Conservation (phyloP, 2,888 invertebrate species). For the Epinotia bilunana region DNA sequence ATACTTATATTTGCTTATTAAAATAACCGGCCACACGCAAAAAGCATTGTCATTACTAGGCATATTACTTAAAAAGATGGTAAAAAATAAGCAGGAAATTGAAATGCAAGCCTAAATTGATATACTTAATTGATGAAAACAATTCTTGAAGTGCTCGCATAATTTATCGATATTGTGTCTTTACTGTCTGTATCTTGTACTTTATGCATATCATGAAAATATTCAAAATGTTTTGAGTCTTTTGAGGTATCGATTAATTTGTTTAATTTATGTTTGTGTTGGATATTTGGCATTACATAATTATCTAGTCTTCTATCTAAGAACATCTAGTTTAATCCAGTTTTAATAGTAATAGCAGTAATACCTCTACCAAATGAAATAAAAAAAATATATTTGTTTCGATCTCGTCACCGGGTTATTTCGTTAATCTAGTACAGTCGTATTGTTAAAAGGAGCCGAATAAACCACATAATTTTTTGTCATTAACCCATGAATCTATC, state of each 20-base stretch:
- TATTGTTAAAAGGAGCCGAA: too few species aligned
- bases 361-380: background rate
- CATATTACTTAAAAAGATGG: too few species aligned
- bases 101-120: too few species aligned
- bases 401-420: background rate
- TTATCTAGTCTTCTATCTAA: background rate
- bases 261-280: background rate
- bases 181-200: background rate
- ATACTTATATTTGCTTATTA: too few species aligned
- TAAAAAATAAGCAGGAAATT: too few species aligned
- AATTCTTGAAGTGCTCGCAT: background rate
- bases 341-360: too few species aligned
- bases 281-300: background rate
- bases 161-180: background rate
- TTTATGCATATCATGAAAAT: background rate
- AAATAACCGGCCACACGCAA: too few species aligned
- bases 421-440: background rate
- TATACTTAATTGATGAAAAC: too few species aligned
- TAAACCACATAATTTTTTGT: too few species aligned
- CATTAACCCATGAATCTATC: background rate
- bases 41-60: too few species aligned
- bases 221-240: background rate
- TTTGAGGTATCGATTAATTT: background rate
- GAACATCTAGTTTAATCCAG: background rate
- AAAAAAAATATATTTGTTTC: too few species aligned